Base-by-base conservation (phyloP, 2,113 vertebrate genomes). In the Ailurus styani region DNA sequence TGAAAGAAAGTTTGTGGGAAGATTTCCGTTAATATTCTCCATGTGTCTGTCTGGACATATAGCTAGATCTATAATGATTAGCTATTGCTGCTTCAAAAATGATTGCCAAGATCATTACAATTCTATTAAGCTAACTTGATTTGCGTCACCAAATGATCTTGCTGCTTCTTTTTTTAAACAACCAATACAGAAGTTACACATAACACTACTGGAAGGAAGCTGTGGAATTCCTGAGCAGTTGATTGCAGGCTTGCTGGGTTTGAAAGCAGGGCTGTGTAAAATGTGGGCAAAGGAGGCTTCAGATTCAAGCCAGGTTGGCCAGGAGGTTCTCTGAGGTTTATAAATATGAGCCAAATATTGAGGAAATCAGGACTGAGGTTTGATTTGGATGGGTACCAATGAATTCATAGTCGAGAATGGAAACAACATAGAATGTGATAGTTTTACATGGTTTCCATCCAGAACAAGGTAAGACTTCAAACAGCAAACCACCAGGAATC, bases 371-470 rank as follows among this genome's bases (percentile, higher is more conserved):
- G 68, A 47, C 77, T 52, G 70, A 95, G 75, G 70, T 97, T 96
- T 97, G 91, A 62, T 31, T 89, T 96, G 97, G 75, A 47, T 11
- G 13, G 0, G 2, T 27, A 64, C 96, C 98, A 93, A 4, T 34
- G 93, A 72, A 50, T 68, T 96, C 86, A 66, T 37, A 64, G 89
- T 82, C n/a, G 55, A 66, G 55, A 75, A 83, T 86, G 40, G 84
- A 95, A 96, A 90, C 66, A 92, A 60, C 60, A 57, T 66, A 91
- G 66, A 70, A 90, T 64, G 75, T 92, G 84, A 92, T 64, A 45
- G 60, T 85, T 96, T 87, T 94, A 96, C 81, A 18, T 42, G 94
- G 40, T 91, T 96, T 97, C 77, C 82, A 78, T 34, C 78, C 86
- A 96, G 86, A 92, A 72, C 64, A 86, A 97, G 95, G 93, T 94